phyloP scores from a whole-genome alignment of 2,113 vertebrate species.

The Mesembrinibis cayennensis region DNA sequence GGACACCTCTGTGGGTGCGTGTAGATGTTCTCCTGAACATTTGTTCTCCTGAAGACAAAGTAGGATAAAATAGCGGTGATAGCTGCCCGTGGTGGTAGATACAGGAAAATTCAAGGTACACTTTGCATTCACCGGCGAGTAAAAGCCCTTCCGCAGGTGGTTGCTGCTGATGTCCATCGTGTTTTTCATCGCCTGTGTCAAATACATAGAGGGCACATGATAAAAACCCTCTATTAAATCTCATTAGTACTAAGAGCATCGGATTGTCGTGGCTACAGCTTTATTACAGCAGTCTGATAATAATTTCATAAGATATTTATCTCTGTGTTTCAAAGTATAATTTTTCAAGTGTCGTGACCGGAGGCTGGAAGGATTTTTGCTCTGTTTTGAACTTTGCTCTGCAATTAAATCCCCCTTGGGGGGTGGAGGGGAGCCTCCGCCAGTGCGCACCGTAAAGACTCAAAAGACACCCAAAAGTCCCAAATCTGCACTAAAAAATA shows the following conservation, averaged over 20 bases:
- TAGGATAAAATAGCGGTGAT: accelerated
- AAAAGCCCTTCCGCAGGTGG: not conserved
- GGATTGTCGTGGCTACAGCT: not conserved
- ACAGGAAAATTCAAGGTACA: not conserved
- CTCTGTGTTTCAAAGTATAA: not conserved
- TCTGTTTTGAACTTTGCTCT: not conserved
- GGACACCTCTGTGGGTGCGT: accelerated
- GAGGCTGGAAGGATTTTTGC: not conserved
- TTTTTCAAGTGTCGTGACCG: not conserved
- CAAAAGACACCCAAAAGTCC: not conserved
- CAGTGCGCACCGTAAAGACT: no score
- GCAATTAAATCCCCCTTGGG: not conserved
- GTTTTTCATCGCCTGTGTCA: not conserved
- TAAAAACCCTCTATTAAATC: not conserved
- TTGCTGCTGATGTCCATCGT: not conserved
- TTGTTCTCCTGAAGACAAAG: not conserved
- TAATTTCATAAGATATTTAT: not conserved
- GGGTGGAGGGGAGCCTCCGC: not conserved
- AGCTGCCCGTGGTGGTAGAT: accelerated
- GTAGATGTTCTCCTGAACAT: not conserved
- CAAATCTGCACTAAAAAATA: not conserved
- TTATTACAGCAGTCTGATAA: not conserved
- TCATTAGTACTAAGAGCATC: not conserved
- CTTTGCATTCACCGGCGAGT: accelerated
- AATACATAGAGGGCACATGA: accelerated